Conservation (phyloP, 2,888 invertebrate genomes). For the Nephrotoma flavescens region DNA sequence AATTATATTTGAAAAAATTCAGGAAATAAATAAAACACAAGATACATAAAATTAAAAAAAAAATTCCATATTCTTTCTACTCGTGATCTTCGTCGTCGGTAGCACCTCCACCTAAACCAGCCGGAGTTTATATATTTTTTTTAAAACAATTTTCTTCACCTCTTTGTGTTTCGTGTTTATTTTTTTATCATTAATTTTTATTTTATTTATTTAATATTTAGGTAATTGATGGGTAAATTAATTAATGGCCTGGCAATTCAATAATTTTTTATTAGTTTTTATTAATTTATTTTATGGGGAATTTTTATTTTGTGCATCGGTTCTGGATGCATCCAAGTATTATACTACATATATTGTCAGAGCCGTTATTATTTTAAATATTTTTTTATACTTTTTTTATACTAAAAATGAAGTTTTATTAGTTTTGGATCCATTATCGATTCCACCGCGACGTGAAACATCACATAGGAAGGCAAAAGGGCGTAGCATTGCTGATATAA, state of each 20-base stretch:
- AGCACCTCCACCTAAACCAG: not conserved
- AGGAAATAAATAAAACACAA: constrained; percentile 4
- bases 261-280: not conserved
- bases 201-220: not conserved
- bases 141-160: not conserved
- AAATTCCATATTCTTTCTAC: not conserved
- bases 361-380: not conserved
- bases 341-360: not conserved
- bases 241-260: not conserved
- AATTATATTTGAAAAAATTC: constrained; percentile 3
- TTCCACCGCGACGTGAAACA: constrained; percentile 44
- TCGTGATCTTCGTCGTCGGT: not conserved
- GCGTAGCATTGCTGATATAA: constrained; percentile 39
- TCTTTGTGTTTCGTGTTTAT: not conserved
- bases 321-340: not conserved
- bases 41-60: not conserved
- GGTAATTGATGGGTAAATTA: not conserved
- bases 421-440: constrained; percentile 26
- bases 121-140: not conserved
- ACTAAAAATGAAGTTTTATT: constrained; percentile 1
- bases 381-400: not conserved
- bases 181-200: not conserved
- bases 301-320: not conserved
- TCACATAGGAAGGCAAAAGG: constrained; percentile 53
- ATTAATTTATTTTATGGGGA: not conserved